Evolutionary conservation across 2,888 invertebrate genomes (phyloP).

Genomic region (Ellobium chinense): DNA sequence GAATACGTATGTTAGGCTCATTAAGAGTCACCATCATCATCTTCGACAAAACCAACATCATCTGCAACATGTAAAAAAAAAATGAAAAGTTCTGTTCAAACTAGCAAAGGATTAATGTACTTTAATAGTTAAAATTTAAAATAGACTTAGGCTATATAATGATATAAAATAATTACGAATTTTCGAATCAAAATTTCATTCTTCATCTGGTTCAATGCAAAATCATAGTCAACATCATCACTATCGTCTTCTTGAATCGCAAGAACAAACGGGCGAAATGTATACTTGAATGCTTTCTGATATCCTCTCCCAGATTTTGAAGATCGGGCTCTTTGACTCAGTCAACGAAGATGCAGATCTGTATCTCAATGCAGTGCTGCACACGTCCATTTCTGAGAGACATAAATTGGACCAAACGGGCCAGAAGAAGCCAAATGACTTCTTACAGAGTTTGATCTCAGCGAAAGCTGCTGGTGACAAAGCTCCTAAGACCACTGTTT

Average conservation of each 20-base stretch:
- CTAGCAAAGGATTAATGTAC: too few species aligned
- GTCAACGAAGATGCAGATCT: neutral
- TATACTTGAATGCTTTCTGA: too few species aligned
- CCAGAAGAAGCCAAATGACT: neutral
- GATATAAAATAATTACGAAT: too few species aligned
- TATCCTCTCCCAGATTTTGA: neutral
- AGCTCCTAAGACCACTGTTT: neutral
- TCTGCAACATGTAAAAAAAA: too few species aligned
- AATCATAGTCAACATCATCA: too few species aligned
- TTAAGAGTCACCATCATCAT: neutral
- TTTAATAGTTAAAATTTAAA: too few species aligned
- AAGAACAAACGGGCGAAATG: too few species aligned
- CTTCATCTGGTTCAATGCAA: too few species aligned
- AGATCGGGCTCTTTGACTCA: neutral
- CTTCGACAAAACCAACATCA: neutral
- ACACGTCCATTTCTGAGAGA: neutral
- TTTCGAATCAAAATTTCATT: too few species aligned
- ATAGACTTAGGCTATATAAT: too few species aligned
- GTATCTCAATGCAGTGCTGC: slow-evolving; percentile 10
- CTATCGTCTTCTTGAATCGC: too few species aligned
- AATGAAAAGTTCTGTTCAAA: too few species aligned
- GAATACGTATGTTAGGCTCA: neutral
- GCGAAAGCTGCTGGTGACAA: slow-evolving; percentile 22
- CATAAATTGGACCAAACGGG: neutral
- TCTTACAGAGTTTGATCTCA: slow-evolving; percentile 25